A percentile compares a stretch with the other conserved stretches of the same genome.
Evolutionary conservation across 1,140 invertebrate species (phyloP).

Genomic region (Hylaeus volcanicus): DNA sequence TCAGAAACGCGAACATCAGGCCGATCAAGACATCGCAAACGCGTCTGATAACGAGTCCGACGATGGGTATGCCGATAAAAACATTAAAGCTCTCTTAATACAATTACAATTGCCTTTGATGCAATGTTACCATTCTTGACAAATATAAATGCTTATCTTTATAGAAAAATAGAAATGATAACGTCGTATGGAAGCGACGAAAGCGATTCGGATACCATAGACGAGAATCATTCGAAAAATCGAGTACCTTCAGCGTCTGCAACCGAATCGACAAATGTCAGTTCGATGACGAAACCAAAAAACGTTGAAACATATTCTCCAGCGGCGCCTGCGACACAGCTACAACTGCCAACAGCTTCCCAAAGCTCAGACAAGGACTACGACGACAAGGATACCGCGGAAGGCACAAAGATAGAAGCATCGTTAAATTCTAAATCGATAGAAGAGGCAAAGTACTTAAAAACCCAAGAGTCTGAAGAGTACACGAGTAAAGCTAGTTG

Average conservation of each 20-base stretch:
- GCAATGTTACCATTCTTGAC: background rate
- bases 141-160: constrained; percentile 57
- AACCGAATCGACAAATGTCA: constrained; percentile 22
- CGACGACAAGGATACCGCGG: background rate
- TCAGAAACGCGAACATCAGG: constrained; percentile 26
- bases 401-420: background rate
- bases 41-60: constrained; percentile 54
- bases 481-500: background rate
- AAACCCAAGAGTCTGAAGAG: constrained; percentile 27
- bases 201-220: constrained; percentile 72
- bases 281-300: background rate
- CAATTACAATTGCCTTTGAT: too few relatives aligned
- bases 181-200: constrained; percentile 81
- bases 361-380: background rate
- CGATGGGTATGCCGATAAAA: constrained; percentile 40
- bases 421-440: background rate
- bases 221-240: constrained; percentile 58
- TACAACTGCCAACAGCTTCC: background rate
- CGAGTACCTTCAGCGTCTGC: background rate
- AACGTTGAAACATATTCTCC: background rate
- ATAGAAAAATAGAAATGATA: constrained; percentile 83
- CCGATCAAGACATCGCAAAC: constrained; percentile 26
- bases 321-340: constrained; percentile 20
- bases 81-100: background rate
- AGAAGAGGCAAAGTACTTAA: constrained; percentile 24